Percentiles rank a stretch among this genome's conserved stretches.
Conservation (phyloP, 2,888 invertebrate genomes). For the Onthophagus sagittarius region DNA sequence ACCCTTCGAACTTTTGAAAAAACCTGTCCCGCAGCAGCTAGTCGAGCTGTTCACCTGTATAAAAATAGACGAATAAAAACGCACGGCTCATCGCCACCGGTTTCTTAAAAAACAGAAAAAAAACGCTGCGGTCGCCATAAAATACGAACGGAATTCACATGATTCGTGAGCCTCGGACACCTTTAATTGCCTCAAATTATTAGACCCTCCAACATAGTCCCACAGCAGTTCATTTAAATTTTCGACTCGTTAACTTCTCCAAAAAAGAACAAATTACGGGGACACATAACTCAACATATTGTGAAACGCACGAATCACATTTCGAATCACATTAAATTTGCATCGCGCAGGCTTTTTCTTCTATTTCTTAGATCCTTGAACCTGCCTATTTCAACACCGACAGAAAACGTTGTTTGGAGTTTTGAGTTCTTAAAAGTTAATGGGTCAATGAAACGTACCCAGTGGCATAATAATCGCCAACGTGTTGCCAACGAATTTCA, state of each 20-base stretch:
- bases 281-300: not conserved
- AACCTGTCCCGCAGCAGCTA: conserved; percentile 22
- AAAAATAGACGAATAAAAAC: conserved; percentile 29
- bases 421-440: not conserved
- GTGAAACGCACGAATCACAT: not conserved
- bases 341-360: not conserved
- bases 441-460: not conserved
- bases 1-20: not conserved
- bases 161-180: not conserved
- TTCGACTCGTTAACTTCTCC: not conserved
- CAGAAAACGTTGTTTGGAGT: not conserved
- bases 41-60: conserved; percentile 29
- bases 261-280: too few relatives aligned
- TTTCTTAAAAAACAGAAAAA: conserved; percentile 18
- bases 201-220: not conserved
- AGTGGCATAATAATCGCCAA: not conserved
- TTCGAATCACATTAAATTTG: not conserved
- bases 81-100: conserved; percentile 28
- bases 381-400: not conserved
- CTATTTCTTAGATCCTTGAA: not conserved
- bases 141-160: not conserved
- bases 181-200: not conserved
- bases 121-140: conserved; percentile 2
- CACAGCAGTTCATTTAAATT: not conserved
- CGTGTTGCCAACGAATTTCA: not conserved